Conservation (phyloP, 1,140 invertebrate species). For the Scylla paramamosain region DNA sequence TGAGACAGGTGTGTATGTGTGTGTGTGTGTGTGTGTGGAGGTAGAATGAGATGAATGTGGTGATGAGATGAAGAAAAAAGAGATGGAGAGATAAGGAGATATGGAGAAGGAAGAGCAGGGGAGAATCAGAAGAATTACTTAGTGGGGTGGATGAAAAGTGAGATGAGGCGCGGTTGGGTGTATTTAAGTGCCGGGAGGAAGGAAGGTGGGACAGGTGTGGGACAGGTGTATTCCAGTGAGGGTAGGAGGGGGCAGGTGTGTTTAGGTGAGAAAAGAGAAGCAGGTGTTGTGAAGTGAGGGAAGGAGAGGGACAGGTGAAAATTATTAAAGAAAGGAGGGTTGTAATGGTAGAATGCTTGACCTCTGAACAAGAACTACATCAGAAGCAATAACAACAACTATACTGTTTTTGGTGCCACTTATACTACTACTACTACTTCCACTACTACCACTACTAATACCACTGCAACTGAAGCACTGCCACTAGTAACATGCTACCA, state of each 20-base stretch:
- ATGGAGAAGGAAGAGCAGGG: not conserved
- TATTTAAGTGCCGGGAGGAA: too few species aligned
- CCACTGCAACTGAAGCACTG: not conserved
- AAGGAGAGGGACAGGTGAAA: not conserved
- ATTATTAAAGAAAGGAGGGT: not conserved
- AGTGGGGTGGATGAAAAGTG: too few species aligned
- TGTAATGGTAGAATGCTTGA: too few species aligned
- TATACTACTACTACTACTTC: not conserved
- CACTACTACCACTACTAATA: not conserved
- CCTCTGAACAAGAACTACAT: not conserved
- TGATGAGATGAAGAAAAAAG: not conserved
- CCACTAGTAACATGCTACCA: not conserved
- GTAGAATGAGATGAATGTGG: not conserved
- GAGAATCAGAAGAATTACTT: too few species aligned
- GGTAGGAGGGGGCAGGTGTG: too few species aligned
- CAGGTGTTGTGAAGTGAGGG: not conserved
- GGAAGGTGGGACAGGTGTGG: too few species aligned
- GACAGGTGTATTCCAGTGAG: too few species aligned
- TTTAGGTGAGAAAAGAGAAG: not conserved
- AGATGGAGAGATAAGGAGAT: constrained; percentile 28
- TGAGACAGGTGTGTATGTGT: constrained; percentile 18
- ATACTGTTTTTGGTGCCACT: not conserved
- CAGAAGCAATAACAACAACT: not conserved
- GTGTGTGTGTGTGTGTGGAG: constrained; percentile 52
- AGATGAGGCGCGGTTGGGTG: too few species aligned